These are phyloP conservation scores for Cisticola juncidis DNA, from an alignment of 2,113 vertebrate species.

Conservation along the genomic window DNA sequence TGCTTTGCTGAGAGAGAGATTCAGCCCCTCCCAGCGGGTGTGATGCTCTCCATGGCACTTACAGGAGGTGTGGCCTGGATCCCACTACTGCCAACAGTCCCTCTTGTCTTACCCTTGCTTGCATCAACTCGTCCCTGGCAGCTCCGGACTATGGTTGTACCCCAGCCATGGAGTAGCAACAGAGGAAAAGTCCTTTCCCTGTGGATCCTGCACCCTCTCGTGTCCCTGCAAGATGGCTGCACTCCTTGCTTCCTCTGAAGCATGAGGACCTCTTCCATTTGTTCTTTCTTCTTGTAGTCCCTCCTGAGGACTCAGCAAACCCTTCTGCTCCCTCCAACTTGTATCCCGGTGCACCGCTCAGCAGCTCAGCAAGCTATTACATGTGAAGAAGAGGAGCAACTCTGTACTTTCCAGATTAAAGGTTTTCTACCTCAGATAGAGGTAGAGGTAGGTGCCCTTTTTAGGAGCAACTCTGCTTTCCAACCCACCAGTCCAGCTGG, in stretches of 20 bases:
- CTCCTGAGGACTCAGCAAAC: neutral
- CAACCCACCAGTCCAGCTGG: neutral
- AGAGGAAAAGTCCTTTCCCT: fast-evolving
- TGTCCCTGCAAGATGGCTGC: neutral
- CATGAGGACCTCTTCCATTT: fast-evolving
- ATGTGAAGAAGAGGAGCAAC: neutral
- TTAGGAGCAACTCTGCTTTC: neutral
- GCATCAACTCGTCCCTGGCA: neutral
- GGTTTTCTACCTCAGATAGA: neutral
- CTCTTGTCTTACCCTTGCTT: neutral
- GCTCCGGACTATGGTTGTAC: neutral
- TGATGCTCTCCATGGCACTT: neutral
- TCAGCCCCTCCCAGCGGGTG: neutral
- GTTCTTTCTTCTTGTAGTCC: fast-evolving
- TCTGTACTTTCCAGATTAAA: neutral
- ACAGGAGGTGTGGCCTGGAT: neutral
- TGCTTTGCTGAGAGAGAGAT: neutral
- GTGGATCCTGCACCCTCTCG: too few relatives aligned
- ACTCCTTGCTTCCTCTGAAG: fast-evolving
- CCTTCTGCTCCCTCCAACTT: fast-evolving
- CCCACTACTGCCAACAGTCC: neutral
- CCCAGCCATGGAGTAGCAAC: neutral
- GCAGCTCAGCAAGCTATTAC: neutral
- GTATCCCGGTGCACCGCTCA: fast-evolving
- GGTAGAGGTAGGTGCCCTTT: too few relatives aligned